Conservation (phyloP, 2,113 vertebrate genomes). For the Menura novaehollandiae region DNA sequence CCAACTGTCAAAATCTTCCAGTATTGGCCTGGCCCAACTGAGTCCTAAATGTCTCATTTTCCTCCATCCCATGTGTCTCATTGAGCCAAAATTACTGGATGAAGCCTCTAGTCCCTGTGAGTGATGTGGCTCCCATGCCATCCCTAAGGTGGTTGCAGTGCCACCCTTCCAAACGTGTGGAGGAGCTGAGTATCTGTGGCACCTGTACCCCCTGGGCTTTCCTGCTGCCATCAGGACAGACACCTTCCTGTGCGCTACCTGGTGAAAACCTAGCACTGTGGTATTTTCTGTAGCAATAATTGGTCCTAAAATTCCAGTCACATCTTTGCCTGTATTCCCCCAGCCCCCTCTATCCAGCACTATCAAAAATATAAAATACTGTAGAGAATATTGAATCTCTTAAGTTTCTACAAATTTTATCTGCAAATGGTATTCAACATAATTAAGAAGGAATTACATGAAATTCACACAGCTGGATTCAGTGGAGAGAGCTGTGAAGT, state of each 20-base stretch:
- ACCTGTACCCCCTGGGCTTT: background rate
- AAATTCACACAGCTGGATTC: background rate
- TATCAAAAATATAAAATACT: background rate
- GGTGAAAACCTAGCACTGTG: background rate
- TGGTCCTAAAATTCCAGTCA: background rate
- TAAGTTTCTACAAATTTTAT: background rate
- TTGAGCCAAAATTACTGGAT: background rate
- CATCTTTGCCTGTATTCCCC: background rate
- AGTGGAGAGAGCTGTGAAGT: background rate
- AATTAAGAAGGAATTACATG: background rate
- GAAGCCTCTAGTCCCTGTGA: background rate
- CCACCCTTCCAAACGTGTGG: rapidly evolving
- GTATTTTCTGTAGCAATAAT: background rate
- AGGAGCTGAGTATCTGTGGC: background rate
- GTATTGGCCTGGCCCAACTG: background rate
- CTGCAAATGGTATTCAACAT: background rate
- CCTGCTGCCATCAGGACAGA: background rate
- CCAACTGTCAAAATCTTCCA: background rate
- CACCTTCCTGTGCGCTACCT: background rate
- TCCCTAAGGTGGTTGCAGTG: too few species aligned
- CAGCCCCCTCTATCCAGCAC: background rate
- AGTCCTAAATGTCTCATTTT: background rate
- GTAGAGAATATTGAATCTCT: background rate
- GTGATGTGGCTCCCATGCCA: rapidly evolving
- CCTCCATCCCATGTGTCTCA: background rate